phyloP scores from a whole-genome alignment of 1,140 invertebrate genomes.

The Drosophila micromelanica region DNA sequence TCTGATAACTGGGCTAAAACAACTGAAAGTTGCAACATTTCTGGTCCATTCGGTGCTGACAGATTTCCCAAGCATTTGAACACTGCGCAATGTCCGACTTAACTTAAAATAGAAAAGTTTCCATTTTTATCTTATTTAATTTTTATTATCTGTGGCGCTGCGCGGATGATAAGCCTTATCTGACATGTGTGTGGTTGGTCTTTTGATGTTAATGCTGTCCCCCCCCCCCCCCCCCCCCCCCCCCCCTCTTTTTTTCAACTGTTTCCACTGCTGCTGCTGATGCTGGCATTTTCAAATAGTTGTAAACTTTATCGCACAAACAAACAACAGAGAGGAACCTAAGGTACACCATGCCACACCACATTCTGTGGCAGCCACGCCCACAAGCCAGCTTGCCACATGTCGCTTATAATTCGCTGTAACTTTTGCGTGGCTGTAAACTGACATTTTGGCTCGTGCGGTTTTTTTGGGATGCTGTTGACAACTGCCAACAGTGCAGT shows the following conservation, averaged over 20 bases:
- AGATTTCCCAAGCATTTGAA: conserved; percentile 13
- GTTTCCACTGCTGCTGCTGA: conserved; percentile 41
- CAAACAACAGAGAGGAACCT: conserved; percentile 26
- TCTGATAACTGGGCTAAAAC: conserved; percentile 56
- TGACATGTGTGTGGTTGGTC: conserved; percentile 63
- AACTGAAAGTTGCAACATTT: conserved; percentile 52
- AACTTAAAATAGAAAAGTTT: conserved; percentile 16
- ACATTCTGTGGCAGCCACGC: conserved; percentile 55
- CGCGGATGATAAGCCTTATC: conserved; percentile 66
- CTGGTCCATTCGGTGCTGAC: conserved; percentile 4
- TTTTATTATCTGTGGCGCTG: conserved; percentile 67
- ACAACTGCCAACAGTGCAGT: conserved; percentile 15
- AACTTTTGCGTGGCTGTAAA: conserved; percentile 58
- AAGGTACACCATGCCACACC: conserved; percentile 28
- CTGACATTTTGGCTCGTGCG: conserved; percentile 62
- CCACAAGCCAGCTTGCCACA: conserved; percentile 48
- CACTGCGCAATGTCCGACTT: conserved; percentile 9
- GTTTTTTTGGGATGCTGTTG: conserved; percentile 19
- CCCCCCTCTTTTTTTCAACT: conserved; percentile 9
- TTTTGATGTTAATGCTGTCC: conserved; percentile 24
- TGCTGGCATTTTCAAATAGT: conserved; percentile 73
- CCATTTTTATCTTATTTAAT: conserved; percentile 73
- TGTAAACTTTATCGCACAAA: conserved; percentile 69
- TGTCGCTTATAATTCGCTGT: conserved; percentile 72
- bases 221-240: too few species aligned